Conservation (phyloP, 2,888 invertebrate genomes). For the Aphidoletes aphidimyza region DNA sequence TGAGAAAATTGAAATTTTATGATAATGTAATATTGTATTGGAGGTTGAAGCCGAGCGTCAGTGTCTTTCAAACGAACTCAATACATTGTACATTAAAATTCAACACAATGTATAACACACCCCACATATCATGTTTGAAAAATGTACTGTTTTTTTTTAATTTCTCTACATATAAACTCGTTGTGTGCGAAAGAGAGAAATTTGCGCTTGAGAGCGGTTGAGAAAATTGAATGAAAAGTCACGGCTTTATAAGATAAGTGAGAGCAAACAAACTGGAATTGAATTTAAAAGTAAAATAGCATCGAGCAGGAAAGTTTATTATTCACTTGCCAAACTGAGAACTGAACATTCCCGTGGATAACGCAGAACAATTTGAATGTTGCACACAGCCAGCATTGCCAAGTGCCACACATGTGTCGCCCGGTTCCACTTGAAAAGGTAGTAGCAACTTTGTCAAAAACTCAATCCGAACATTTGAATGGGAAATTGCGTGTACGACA, state of each 20-base stretch:
- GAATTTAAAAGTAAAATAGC: background rate
- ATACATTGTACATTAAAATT: conserved; percentile 28
- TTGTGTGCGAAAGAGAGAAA: background rate
- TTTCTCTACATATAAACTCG: background rate
- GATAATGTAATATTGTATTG: conserved; percentile 13
- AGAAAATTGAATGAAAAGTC: conserved; percentile 12
- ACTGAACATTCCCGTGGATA: background rate
- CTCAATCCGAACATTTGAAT: background rate
- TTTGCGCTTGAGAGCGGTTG: background rate
- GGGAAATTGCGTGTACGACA: background rate
- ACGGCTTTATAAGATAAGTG: background rate
- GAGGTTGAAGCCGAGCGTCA: background rate
- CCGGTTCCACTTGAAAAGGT: background rate
- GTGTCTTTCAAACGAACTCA: conserved; percentile 5
- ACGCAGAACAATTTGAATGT: conserved; percentile 33
- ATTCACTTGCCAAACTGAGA: conserved; percentile 12
- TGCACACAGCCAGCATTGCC: too few relatives aligned
- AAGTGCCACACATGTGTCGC: background rate
- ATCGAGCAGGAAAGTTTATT: conserved; percentile 2
- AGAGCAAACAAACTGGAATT: conserved; percentile 19
- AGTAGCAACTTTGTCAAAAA: background rate
- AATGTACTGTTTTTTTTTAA: too few relatives aligned
- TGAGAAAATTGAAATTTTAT: conserved; percentile 49
- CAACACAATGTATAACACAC: conserved; percentile 40
- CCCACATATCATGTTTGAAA: background rate